Conservation (phyloP, 2,797 vertebrate genomes). For the Pagetopsis macropterus region DNA sequence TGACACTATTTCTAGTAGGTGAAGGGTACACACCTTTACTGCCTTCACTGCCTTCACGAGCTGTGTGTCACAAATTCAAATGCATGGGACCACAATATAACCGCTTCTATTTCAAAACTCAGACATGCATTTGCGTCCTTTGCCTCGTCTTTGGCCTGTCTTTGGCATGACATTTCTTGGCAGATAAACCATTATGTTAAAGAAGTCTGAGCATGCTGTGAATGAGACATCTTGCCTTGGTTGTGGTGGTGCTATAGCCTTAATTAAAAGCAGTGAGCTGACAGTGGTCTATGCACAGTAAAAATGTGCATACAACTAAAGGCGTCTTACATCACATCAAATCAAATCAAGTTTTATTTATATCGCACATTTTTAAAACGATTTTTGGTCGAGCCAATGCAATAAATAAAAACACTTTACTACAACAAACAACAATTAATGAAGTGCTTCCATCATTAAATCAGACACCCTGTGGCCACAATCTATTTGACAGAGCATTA, state of each 20-base stretch:
- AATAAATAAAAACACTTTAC: too few relatives aligned
- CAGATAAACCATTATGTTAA: slow-evolving; percentile 5
- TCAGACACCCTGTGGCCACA: slow-evolving; percentile 22
- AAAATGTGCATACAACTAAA: slow-evolving; percentile 12
- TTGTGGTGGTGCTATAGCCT: neutral
- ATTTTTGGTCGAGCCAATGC: too few relatives aligned
- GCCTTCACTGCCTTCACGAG: too few relatives aligned
- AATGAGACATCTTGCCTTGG: neutral
- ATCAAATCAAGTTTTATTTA: too few relatives aligned
- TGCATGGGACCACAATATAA: too few relatives aligned
- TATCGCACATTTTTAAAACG: too few relatives aligned
- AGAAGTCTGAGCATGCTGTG: neutral
- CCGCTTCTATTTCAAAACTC: too few relatives aligned
- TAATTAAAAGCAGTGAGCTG: neutral
- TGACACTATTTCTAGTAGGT: too few relatives aligned
- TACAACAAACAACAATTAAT: slow-evolving; percentile 16
- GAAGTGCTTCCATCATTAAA: slow-evolving; percentile 20
- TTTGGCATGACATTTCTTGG: neutral
- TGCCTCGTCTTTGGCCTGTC: too few relatives aligned
- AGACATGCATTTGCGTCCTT: too few relatives aligned
- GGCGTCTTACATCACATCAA: neutral
- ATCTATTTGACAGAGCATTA: slow-evolving; percentile 10
- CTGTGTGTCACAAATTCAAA: too few relatives aligned
- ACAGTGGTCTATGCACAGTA: slow-evolving; percentile 1
- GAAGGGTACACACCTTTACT: too few relatives aligned